Percentiles rank a stretch among this genome's conserved stretches.
Evolutionary conservation across 1,140 invertebrate species (phyloP).

Genomic region (Cryptotermes secundus): DNA sequence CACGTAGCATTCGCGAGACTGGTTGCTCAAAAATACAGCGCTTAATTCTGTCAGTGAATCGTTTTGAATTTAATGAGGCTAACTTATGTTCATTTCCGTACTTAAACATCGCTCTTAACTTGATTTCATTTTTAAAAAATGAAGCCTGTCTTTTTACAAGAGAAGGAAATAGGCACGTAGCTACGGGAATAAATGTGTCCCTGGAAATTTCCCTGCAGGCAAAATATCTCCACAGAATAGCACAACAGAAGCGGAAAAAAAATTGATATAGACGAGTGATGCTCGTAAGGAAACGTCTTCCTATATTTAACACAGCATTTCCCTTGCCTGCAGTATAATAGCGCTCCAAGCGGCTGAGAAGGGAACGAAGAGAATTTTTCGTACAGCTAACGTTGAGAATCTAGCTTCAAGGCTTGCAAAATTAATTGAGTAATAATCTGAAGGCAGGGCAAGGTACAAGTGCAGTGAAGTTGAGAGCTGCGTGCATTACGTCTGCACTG

Average conservation of each 20-base stretch:
- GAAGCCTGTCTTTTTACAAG: too few relatives aligned
- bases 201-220: neutral
- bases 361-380: neutral
- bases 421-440: slow-evolving; percentile 16
- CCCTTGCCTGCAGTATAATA: slow-evolving; percentile 2
- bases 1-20: too few relatives aligned
- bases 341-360: neutral
- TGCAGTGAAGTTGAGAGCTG: neutral
- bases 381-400: neutral
- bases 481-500: neutral
- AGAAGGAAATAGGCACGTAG: too few relatives aligned
- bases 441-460: neutral
- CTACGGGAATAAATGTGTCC: neutral
- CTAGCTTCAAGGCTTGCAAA: neutral
- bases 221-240: neutral
- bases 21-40: too few relatives aligned
- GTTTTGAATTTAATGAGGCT: too few relatives aligned
- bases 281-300: neutral
- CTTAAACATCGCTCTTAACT: too few relatives aligned
- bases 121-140: too few relatives aligned
- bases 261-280: neutral
- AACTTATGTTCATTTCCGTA: too few relatives aligned
- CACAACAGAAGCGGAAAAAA: neutral
- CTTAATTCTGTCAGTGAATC: too few relatives aligned
- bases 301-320: neutral